Conservation (phyloP, 2,888 invertebrate species). For the Argynnis bischoffii region DNA sequence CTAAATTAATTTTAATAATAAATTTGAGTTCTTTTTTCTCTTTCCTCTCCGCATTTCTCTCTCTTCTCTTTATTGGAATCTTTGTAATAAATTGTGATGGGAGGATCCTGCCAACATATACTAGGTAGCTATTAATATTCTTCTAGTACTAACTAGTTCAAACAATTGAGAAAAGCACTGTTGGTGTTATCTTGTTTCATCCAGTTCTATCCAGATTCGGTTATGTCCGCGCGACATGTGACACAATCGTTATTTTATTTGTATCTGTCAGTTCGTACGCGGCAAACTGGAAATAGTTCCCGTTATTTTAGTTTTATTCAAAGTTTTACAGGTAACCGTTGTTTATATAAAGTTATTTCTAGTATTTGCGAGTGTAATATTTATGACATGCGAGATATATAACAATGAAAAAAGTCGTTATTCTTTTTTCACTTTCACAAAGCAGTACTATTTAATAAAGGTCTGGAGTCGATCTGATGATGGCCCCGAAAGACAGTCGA, state of each 20-base stretch:
- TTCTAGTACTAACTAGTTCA: neutral
- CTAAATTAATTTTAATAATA: too few species aligned
- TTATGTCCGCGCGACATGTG: conserved; percentile 34
- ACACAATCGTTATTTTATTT: conserved; percentile 38
- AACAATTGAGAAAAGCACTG: conserved; percentile 22
- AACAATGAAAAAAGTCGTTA: too few species aligned
- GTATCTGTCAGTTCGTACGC: conserved; percentile 33
- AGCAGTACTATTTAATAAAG: too few species aligned
- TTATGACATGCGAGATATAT: too few species aligned
- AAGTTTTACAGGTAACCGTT: conserved; percentile 18
- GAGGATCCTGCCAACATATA: too few species aligned
- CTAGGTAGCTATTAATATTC: neutral
- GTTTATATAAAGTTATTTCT: conserved; percentile 5
- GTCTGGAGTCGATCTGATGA: too few species aligned
- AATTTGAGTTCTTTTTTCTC: too few species aligned
- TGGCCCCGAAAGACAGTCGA: too few species aligned
- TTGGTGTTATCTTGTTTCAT: conserved; percentile 32
- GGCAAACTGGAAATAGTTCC: conserved; percentile 27
- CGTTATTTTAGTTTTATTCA: conserved; percentile 26
- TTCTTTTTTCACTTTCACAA: too few species aligned
- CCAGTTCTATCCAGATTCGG: conserved; percentile 29
- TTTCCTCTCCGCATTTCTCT: too few species aligned
- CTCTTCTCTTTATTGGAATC: too few species aligned
- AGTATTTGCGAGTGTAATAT: conserved; percentile 1
- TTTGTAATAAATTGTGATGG: too few species aligned